phyloP scores from a whole-genome alignment of 2,888 invertebrate genomes.

The Drosophila stalkeri region DNA sequence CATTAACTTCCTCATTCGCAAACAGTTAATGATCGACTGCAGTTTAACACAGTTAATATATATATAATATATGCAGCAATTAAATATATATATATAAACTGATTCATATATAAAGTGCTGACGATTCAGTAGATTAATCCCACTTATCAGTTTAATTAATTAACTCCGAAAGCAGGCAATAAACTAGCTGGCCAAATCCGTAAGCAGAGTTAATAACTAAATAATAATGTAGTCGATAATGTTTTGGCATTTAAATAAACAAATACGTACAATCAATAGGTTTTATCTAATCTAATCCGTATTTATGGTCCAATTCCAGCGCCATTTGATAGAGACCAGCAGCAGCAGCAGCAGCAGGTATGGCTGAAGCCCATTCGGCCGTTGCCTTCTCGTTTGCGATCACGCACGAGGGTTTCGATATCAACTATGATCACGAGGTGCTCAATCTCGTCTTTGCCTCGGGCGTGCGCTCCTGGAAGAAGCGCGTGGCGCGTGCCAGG shows the following conservation, averaged over 20 bases:
- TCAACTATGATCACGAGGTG: conserved; percentile 98
- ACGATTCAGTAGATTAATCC: not conserved
- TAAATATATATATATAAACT: conserved; percentile 3
- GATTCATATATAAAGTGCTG: not conserved
- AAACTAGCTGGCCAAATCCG: conserved; percentile 22
- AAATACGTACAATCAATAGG: conserved; percentile 10
- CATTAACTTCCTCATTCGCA: not conserved
- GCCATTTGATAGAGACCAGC: conserved; percentile 10
- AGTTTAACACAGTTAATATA: not conserved
- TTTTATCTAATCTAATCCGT: conserved; percentile 37
- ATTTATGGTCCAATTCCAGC: conserved; percentile 30
- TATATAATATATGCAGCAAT: not conserved
- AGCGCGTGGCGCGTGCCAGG: conserved; percentile 94
- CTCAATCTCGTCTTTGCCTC: conserved; percentile 97
- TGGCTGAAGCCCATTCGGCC: conserved; percentile 99
- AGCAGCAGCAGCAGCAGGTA: conserved; percentile 83
- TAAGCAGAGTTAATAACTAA: conserved; percentile 38
- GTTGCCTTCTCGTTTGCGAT: conserved; percentile 99
- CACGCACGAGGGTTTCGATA: conserved; percentile 99
- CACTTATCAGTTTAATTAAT: conserved; percentile 20
- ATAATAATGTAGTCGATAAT: conserved; percentile 30
- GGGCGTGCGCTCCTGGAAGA: conserved; percentile 97
- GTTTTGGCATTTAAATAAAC: conserved; percentile 6
- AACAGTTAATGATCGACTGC: not conserved
- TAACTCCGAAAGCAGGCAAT: conserved; percentile 20